Evolutionary conservation across 2,113 vertebrate genomes (phyloP), one percentile per base, ranked within the genome.

Genomic region (Zosterops borbonicus): DNA sequence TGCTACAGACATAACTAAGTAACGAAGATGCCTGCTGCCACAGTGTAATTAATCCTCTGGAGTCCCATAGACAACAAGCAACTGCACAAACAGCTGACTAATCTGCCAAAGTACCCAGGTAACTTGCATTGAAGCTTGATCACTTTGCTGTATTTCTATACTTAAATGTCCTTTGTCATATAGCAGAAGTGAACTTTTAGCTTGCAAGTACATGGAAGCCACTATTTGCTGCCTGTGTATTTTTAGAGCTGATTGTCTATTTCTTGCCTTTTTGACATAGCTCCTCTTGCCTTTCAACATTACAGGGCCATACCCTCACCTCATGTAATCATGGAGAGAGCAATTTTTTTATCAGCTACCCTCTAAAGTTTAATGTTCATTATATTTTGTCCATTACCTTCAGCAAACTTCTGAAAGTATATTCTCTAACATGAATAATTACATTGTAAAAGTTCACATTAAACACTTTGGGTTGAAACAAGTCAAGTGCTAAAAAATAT

Each of bases 11-110:
- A 91, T 77, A 85, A 73, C 63, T 42, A 69, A 91, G 82, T 69
- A 73, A 89, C 0, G 0, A 60, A 71, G 91, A 84, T 31, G 9
- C 35, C 83, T 84, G 39, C 74, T 94, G 81, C 70, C 70, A 74
- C n/a, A 14, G 46, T 46, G 75, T 91, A 95, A 90, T 95, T 92
- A 92, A 87, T 96, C 75, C 89, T 87, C 95, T 82, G 50, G 93
- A 77, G 78, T 80, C 46, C 59, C 55, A 65, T 59, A 83, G 42
- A 42, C 87, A 80, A 29, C 33, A 47, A 82, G 25, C 25, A 69
- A 77, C 67, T 46, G 74, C 55, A 69, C 22, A 63, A 85, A 39
- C 55, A 80, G 63, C 67, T 95, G 93, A 94, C 49, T 76, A 56
- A 73, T 73, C 55, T 90, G 67, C 42, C 64, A 47, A 50, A 59